Base-by-base conservation (phyloP, 1,140 invertebrate species). In the Eupristina koningsbergeri region DNA sequence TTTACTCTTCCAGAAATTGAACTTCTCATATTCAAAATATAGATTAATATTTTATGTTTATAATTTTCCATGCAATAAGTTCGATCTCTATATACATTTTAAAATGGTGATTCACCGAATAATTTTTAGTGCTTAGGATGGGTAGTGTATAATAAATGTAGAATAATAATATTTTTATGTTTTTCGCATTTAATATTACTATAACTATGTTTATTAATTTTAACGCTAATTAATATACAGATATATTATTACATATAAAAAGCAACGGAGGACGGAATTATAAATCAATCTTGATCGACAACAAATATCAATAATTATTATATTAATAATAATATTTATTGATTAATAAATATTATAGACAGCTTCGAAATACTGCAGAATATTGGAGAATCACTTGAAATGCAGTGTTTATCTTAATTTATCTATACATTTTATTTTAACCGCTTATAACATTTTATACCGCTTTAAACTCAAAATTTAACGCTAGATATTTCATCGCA, bases 221-320 rank as follows among this genome's bases (percentile, higher is more conserved):
- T 13, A 74, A 75, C 45, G 39, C 29, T 69, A 22, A 63, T 39
- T 67, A 17, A 69, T 84, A 67, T 73, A 84, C 77, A 73, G 34
- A 73, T 63, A 83, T 61, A 84, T 74, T 79, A 74, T 79, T 84
- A 79, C 50, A 61, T 84, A 84, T 79, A 84, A 84, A 83, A 84
- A 84, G 83, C 83, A 84, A 80, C 45, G 83, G 83, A 84, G 83
- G 83, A 84, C 83, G 83, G 77, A 80, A 64, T 80, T 64, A 50
- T 80, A 15, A 67, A 79, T 83, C 82, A 76, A 83, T 29, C 47
- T 71, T 29, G 47, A 61, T 79, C 82, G 64, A 83, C 76, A 19
- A 83, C 82, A 79, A 83, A 83, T 83, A 86, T 86, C 64, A 69
- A 81, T 84, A 83, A n/a, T n/a, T n/a, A n/a, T n/a, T n/a, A n/a